Evolutionary conservation across 2,888 invertebrate genomes (phyloP).

Genomic region (Lepidocyrtinus sp.): DNA sequence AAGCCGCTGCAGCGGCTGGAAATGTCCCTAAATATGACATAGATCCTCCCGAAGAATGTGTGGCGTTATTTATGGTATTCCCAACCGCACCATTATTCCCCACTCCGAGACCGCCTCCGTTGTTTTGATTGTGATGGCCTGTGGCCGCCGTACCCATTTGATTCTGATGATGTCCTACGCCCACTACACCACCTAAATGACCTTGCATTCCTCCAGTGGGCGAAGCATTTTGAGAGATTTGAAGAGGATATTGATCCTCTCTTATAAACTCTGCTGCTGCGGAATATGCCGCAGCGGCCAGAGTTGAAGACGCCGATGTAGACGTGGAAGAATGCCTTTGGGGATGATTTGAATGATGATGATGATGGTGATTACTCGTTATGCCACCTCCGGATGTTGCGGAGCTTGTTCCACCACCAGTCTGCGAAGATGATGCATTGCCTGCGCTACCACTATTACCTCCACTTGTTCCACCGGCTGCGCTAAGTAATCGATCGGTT

Average conservation of each 20-base stretch:
- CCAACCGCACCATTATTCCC: slow-evolving; percentile 34
- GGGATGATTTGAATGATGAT: slow-evolving; percentile 62
- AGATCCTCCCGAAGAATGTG: slow-evolving; percentile 60
- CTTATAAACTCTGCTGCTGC: slow-evolving; percentile 76
- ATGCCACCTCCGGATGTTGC: slow-evolving; percentile 52
- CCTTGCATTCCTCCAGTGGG: slow-evolving; percentile 44
- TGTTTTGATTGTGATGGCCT: slow-evolving; percentile 20
- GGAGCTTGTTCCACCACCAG: slow-evolving; percentile 42
- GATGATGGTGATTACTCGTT: slow-evolving; percentile 39
- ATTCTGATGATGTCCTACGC: slow-evolving; percentile 40
- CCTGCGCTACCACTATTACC: slow-evolving; percentile 32
- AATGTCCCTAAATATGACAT: slow-evolving; percentile 67
- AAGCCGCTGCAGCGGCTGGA: slow-evolving; percentile 69
- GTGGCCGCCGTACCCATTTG: slow-evolving; percentile 23
- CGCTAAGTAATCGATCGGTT: slow-evolving; percentile 57
- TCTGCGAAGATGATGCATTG: slow-evolving; percentile 40
- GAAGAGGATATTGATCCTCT: slow-evolving; percentile 64
- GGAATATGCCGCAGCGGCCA: slow-evolving; percentile 81
- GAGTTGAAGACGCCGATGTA: slow-evolving; percentile 72
- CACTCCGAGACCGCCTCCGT: slow-evolving; percentile 37
- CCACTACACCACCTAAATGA: slow-evolving; percentile 43
- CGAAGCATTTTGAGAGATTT: slow-evolving; percentile 29
- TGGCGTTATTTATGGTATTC: slow-evolving; percentile 49
- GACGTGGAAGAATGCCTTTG: slow-evolving; percentile 75
- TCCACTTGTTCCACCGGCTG: slow-evolving; percentile 46